Base-by-base conservation (phyloP, 2,113 vertebrate genomes). In the Oreotragus oreotragus region DNA sequence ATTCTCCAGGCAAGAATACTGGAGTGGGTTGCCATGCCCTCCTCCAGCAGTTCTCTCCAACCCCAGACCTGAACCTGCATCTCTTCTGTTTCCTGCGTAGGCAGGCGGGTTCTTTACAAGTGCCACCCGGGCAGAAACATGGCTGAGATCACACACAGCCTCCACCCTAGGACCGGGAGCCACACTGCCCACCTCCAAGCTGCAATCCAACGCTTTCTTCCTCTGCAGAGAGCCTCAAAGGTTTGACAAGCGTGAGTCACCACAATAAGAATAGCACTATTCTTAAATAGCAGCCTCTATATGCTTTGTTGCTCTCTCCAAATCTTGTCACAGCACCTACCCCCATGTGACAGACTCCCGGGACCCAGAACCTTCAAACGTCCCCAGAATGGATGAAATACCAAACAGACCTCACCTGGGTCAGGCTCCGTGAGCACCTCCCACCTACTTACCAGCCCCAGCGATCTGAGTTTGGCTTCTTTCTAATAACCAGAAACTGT, bases 231-330 rank as follows among this genome's bases (percentile, higher is more conserved):
- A 51, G 77, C 95, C 94, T 93, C 60, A 58, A 91, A 94, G 81
- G 70, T 39, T 57, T 23, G 36, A 77, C 36, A 49, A 36, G 7
- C 8, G 9, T 93, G 96, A 97, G 89, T 96, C 97, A 93, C 62
- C 19, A 21, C 0, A 87, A 85, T 57, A 27, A 83, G 84, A 91
- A 93, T 28, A 96, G 84, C 19, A 11, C 49, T 51, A 5, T 94
- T 94, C 92, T 92, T 86, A 83, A 92, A 94, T 66, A 85, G 86
- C 55, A 93, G 55, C 55, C 84, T 79, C 96, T 23, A 6, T 55
- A 30, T 17, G 33, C 58, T 73, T 23, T 19, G 28, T 28, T 85
- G 83, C 92, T 80, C 39, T 60, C 16, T 45, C 60, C 23, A 2
- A 7, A 36, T 93, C 88, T 84, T n/a, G n/a, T 45, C 91, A 57